Evolutionary conservation across 2,888 invertebrate genomes (phyloP).

Genomic region (Timema podura): DNA sequence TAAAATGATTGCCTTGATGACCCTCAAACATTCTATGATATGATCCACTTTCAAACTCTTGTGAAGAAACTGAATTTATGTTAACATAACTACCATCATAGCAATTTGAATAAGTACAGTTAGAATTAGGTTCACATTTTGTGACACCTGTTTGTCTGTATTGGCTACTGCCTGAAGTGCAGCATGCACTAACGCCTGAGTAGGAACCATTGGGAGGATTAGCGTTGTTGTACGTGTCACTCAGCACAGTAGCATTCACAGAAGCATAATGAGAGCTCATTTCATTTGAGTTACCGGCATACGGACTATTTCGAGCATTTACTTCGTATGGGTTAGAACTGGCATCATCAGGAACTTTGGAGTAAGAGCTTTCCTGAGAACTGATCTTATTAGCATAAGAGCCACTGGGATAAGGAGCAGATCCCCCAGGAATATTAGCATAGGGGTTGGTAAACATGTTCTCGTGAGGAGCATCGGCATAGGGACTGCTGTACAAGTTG

Average conservation of each 20-base stretch:
- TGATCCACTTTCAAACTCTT: slow-evolving; percentile 17
- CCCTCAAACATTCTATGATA: slow-evolving; percentile 6
- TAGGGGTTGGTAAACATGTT: background rate
- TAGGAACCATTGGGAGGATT: slow-evolving; percentile 10
- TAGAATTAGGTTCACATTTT: slow-evolving; percentile 7
- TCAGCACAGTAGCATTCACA: background rate
- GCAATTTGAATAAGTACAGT: slow-evolving; percentile 18
- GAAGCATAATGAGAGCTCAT: background rate
- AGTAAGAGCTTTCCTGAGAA: slow-evolving; percentile 8
- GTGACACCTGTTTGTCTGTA: background rate
- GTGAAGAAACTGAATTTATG: slow-evolving; percentile 1
- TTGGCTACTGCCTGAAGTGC: slow-evolving; percentile 15
- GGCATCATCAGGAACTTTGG: slow-evolving; percentile 9
- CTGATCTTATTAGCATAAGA: background rate
- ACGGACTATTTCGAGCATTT: slow-evolving; percentile 8
- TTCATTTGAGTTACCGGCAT: background rate
- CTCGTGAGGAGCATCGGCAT: background rate
- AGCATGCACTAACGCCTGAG: slow-evolving; percentile 9
- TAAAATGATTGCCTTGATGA: background rate
- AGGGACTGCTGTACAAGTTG: background rate
- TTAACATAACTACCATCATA: slow-evolving; percentile 14
- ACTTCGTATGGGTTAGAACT: slow-evolving; percentile 7
- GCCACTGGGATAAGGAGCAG: slow-evolving; percentile 3
- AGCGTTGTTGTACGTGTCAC: background rate
- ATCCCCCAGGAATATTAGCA: background rate